Percentiles rank a stretch among this genome's conserved stretches.
phyloP scores from a whole-genome alignment of 1,140 invertebrate genomes.

The Ditylenchus dipsaci region DNA sequence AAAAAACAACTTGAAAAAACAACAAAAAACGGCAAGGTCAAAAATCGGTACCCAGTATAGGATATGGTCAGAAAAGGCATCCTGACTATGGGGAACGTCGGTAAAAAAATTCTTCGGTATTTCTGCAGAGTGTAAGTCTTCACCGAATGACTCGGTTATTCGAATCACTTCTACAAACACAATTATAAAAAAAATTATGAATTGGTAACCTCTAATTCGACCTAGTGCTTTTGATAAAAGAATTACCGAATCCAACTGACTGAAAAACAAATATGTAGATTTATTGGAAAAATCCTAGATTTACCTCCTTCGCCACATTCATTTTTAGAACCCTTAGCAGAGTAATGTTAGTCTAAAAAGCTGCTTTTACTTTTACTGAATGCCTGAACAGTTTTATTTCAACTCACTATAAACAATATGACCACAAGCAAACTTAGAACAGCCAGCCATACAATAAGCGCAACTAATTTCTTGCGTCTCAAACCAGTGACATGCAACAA shows the following conservation, averaged over 20 bases:
- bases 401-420: constrained; percentile 31
- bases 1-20: no score
- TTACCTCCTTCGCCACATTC: constrained; percentile 25
- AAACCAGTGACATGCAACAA: constrained; percentile 35
- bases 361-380: neutral
- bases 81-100: no score
- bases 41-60: no score
- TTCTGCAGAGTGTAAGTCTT: no score
- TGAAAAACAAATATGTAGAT: neutral
- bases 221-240: no score
- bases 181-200: no score
- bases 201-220: no score
- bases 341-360: constrained; percentile 31
- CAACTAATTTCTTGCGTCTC: constrained; percentile 30
- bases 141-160: no score
- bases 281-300: neutral
- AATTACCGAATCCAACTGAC: constrained; percentile 26
- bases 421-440: constrained; percentile 32
- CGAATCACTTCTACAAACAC: no score
- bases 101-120: no score
- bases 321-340: constrained; percentile 41
- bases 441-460: constrained; percentile 36
- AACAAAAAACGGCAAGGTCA: no score
- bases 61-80: no score
- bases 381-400: neutral